Evolutionary conservation across 2,797 vertebrate genomes (phyloP).

Genomic region (Tenualosa ilisha): DNA sequence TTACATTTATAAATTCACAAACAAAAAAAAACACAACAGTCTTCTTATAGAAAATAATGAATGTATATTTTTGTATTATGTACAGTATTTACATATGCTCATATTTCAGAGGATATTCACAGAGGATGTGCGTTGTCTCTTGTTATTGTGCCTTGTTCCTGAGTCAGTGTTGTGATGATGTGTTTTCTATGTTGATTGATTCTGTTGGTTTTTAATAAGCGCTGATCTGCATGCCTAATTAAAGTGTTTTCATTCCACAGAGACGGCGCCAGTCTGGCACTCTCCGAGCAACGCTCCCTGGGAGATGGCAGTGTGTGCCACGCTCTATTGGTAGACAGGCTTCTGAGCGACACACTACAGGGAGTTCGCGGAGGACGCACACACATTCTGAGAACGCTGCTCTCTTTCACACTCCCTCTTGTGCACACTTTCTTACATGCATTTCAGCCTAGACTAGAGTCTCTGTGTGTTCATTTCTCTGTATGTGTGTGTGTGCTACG

Average conservation of each 20-base stretch:
- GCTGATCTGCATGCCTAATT: neutral
- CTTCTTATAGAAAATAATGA: too few relatives aligned
- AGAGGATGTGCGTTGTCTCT: neutral
- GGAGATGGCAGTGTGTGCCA: neutral
- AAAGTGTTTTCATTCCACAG: neutral
- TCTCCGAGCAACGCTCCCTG: neutral
- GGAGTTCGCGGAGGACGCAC: neutral
- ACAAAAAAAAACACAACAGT: neutral
- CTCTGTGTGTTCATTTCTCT: neutral
- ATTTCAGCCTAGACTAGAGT: neutral
- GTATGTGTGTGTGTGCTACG: neutral
- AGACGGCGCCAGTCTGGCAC: conserved; percentile 11
- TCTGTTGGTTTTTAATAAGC: neutral
- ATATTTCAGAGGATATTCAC: neutral
- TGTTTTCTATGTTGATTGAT: neutral
- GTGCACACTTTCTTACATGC: neutral
- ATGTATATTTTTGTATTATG: too few relatives aligned
- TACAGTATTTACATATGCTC: too few relatives aligned
- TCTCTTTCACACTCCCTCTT: neutral
- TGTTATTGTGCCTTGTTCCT: neutral
- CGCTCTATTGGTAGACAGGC: neutral
- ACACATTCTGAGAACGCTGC: neutral
- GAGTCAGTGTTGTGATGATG: neutral
- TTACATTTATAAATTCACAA: neutral
- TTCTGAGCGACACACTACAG: neutral